Conservation (phyloP, 2,888 invertebrate species). For the Heliconius cydno region DNA sequence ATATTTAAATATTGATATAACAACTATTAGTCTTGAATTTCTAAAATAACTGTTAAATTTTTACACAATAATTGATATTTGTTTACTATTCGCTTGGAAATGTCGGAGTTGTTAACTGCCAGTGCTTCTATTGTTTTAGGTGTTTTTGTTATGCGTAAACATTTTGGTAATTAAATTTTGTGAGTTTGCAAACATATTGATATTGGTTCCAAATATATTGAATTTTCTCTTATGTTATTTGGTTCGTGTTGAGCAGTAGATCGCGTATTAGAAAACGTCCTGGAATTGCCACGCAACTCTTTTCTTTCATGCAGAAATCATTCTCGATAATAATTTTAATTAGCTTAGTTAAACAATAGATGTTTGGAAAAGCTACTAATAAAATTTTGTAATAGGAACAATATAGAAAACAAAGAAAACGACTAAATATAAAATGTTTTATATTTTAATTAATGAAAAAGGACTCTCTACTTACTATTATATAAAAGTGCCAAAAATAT, state of each 20-base stretch:
- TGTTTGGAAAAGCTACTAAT: not conserved
- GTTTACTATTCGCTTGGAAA: slow-evolving; percentile 5
- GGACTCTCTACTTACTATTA: not conserved
- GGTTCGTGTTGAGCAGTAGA: not conserved
- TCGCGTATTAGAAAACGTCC: too few species aligned
- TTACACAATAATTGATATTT: not conserved
- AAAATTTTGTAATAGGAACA: not conserved
- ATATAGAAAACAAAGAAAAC: not conserved
- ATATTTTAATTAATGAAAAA: not conserved
- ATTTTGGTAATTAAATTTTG: not conserved
- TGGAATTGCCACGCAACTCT: too few species aligned
- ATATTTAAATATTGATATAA: too few species aligned
- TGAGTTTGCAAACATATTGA: not conserved
- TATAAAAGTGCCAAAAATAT: not conserved
- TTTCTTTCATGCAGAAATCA: too few species aligned
- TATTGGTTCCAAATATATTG: not conserved
- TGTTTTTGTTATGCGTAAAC: not conserved
- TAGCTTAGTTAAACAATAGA: too few species aligned
- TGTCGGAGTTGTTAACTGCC: not conserved
- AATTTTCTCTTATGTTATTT: not conserved
- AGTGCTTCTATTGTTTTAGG: slow-evolving; percentile 9
- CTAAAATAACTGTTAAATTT: too few species aligned
- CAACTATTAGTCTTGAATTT: too few species aligned
- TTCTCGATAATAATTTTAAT: too few species aligned
- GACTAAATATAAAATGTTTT: not conserved